These are phyloP conservation scores for Cephalopachus bancanus DNA, from an alignment of 2,797 vertebrate species.

Conservation along the genomic window DNA sequence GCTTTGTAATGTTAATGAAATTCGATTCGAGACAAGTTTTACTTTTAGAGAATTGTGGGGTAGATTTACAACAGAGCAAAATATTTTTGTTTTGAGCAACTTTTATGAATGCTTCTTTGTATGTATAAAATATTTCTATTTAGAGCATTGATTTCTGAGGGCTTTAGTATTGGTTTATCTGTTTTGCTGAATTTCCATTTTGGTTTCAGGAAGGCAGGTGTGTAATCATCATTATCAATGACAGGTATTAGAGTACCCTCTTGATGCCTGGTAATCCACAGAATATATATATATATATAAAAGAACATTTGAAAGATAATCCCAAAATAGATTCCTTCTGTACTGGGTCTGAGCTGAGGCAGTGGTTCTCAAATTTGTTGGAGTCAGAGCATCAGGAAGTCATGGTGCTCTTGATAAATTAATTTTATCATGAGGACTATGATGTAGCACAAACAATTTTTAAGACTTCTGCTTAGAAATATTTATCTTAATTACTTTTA, in stretches of 20 bases:
- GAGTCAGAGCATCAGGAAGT: constrained; percentile 17
- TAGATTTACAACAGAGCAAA: constrained; percentile 58
- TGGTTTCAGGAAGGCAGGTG: constrained; percentile 58
- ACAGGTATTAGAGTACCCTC: constrained; percentile 55
- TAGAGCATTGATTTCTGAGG: constrained; percentile 66
- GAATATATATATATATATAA: neutral
- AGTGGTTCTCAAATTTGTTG: constrained; percentile 18
- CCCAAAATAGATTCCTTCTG: constrained; percentile 41
- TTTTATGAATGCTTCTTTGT: constrained; percentile 47
- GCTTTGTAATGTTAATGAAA: constrained; percentile 62
- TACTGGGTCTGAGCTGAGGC: neutral
- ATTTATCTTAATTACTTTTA: constrained; percentile 40
- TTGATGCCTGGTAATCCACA: neutral
- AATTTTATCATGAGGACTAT: neutral
- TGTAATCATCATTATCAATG: neutral
- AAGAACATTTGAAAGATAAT: constrained; percentile 35
- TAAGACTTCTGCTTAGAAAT: neutral
- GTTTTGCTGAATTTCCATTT: constrained; percentile 59
- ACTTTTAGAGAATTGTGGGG: neutral
- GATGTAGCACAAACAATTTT: neutral
- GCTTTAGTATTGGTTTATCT: constrained; percentile 30
- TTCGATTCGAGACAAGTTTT: constrained; percentile 27
- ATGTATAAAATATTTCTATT: constrained; percentile 62
- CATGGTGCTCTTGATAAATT: constrained; percentile 20
- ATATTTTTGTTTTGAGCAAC: constrained; percentile 63